Conservation (phyloP, 2,888 invertebrate species). For the Ectropis crepuscularia region DNA sequence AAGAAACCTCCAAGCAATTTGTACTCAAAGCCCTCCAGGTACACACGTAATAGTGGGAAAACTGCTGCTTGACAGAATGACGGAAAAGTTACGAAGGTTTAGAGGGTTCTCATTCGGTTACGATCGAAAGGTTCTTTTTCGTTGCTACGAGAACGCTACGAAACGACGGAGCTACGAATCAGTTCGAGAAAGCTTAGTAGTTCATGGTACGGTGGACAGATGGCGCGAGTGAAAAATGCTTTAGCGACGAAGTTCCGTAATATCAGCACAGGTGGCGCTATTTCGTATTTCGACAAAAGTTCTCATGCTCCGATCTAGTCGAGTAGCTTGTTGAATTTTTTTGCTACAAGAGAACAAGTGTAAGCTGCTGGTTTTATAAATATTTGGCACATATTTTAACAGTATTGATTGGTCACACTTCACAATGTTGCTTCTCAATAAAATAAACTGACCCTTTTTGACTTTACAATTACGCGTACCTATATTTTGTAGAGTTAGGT, state of each 20-base stretch:
- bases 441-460: too few species aligned
- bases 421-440: too few species aligned
- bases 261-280: constrained; percentile 23
- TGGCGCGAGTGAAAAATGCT: constrained; percentile 15
- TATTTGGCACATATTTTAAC: too few species aligned
- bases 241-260: constrained; percentile 14
- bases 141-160: constrained; percentile 9
- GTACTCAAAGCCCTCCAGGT: neutral
- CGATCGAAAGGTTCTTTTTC: neutral
- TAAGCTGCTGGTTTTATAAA: too few species aligned
- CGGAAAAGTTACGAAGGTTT: constrained; percentile 12
- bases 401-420: too few species aligned
- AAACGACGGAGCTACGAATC: neutral
- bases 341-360: too few species aligned
- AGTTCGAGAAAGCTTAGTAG: constrained; percentile 14
- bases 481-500: too few species aligned
- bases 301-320: neutral
- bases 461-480: too few species aligned
- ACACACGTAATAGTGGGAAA: neutral
- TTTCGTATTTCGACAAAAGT: constrained; percentile 1
- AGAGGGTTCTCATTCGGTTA: constrained; percentile 16
- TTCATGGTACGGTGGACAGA: constrained; percentile 10
- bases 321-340: too few species aligned
- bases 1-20: constrained; percentile 9
- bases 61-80: constrained; percentile 2